Conservation (phyloP, 2,888 invertebrate species). For the Mesochorus sp. region DNA sequence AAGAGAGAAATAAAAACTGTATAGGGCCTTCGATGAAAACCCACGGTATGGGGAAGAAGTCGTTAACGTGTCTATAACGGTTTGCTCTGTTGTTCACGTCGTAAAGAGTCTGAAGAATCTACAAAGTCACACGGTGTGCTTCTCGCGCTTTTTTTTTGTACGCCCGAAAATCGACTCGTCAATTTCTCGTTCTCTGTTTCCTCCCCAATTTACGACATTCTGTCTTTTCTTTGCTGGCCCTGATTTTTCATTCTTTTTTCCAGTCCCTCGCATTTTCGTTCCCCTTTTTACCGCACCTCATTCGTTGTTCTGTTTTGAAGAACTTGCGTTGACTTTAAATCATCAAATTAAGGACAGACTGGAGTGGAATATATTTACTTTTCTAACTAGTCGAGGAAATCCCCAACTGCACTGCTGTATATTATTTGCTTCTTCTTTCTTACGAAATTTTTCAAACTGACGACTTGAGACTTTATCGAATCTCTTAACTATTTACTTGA, state of each 20-base stretch:
- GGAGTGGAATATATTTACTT: conserved; percentile 4
- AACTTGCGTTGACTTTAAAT: neutral
- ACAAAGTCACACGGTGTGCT: conserved; percentile 16
- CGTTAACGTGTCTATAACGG: conserved; percentile 62
- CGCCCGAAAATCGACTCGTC: conserved; percentile 43
- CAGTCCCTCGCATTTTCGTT: conserved; percentile 3
- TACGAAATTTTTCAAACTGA: too few species aligned
- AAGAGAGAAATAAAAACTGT: conserved; percentile 6
- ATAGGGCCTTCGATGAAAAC: conserved; percentile 20
- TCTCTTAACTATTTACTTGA: too few species aligned
- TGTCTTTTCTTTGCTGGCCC: neutral
- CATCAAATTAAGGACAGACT: neutral
- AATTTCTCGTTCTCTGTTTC: neutral
- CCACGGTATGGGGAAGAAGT: conserved; percentile 49
- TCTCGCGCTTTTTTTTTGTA: conserved; percentile 16
- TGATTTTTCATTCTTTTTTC: neutral
- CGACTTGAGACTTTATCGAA: too few species aligned
- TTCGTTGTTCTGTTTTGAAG: conserved; percentile 20
- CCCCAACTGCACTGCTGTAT: too few species aligned
- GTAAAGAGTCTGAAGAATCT: conserved; percentile 62
- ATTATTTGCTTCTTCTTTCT: too few species aligned
- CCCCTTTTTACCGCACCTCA: conserved; percentile 3
- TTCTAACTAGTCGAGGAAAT: neutral
- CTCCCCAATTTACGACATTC: neutral
- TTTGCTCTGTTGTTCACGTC: conserved; percentile 44